A percentile compares a stretch with the other conserved stretches of the same genome.
Evolutionary conservation across 2,888 invertebrate species (phyloP).

Genomic region (Cheilosia pagana): DNA sequence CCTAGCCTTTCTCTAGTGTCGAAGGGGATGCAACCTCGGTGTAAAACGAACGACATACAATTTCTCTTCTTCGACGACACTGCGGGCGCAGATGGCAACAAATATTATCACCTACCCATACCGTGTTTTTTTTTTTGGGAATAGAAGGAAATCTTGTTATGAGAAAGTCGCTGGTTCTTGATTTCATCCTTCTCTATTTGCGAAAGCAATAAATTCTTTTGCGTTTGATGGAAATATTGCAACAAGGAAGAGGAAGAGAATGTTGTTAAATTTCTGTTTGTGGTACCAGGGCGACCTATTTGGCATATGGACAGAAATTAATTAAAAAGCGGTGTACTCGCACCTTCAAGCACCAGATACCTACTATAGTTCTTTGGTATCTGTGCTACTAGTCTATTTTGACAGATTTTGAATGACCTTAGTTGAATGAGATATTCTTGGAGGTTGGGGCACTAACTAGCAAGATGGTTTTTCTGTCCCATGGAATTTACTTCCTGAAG

Average conservation of each 20-base stretch:
- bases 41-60: constrained; percentile 29
- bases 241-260: not conserved
- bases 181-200: constrained; percentile 41
- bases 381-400: no score
- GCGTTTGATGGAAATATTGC: not conserved
- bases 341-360: no score
- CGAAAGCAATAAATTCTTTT: constrained; percentile 52
- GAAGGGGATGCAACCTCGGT: constrained; percentile 26
- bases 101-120: constrained; percentile 38
- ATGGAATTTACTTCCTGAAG: no score
- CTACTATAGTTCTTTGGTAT: no score
- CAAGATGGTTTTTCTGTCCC: no score
- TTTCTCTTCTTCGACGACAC: constrained; percentile 27
- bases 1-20: constrained; percentile 5
- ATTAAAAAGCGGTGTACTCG: not conserved
- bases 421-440: no score
- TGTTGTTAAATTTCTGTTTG: constrained; percentile 1
- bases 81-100: constrained; percentile 46
- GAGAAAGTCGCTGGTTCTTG: constrained; percentile 23
- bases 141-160: constrained; percentile 31
- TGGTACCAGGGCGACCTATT: constrained; percentile 5
- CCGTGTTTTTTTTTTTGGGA: constrained; percentile 4
- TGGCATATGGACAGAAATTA: constrained; percentile 3
- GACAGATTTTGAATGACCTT: no score
- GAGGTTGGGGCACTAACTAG: no score